Evolutionary conservation across 2,888 invertebrate genomes (phyloP), one percentile per base, ranked within the genome.

Genomic region (Tryphoninae sp.): DNA sequence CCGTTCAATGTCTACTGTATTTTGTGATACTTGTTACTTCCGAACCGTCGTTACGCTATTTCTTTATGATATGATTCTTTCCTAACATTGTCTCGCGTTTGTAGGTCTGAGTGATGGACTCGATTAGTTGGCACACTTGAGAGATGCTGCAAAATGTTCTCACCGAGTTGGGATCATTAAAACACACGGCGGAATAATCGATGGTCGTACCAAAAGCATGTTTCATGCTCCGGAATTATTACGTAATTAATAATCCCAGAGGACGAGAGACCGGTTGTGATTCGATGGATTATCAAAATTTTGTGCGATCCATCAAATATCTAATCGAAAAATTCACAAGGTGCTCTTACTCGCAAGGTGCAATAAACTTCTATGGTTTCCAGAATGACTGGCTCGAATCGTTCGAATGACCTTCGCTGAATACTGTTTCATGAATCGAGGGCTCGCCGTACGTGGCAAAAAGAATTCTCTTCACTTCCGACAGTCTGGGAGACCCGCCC

Each of bases 21-120:
- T 40, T 22, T 23, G 13, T 45, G 9, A 11, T 45, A 13, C 11
- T 13, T 7, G 45, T 45, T 45, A 45, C 73, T 23, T 33, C 40
- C 67, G 49, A 68, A 51, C 23, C n/a, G 22, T n/a, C 58, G 13
- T 67, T 67, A n/a, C 19, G 53, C 59, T 55, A 71, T 68, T 67
- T 33, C 64, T 71, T 74, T 58, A 62, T 78, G 83, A 78, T 81
- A 81, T 81, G 74, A 67, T 79, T 59, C 11, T 53, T 51, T 71
- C 59, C 23, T 59, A 58, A 51, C 49, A 33, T 53, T 61, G 67
- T 69, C 11, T 49, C 16, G 3, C 22, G 33, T 58, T 26, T 45
- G 16, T 42, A 53, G 40, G 71, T 80, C 65, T 40, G 51, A 51
- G 61, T 67, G 78, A 58, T 68, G 67, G 67, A 78, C 69, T 65